phyloP scores from a whole-genome alignment of 2,797 vertebrate species.

The Darevskia nairensis region DNA sequence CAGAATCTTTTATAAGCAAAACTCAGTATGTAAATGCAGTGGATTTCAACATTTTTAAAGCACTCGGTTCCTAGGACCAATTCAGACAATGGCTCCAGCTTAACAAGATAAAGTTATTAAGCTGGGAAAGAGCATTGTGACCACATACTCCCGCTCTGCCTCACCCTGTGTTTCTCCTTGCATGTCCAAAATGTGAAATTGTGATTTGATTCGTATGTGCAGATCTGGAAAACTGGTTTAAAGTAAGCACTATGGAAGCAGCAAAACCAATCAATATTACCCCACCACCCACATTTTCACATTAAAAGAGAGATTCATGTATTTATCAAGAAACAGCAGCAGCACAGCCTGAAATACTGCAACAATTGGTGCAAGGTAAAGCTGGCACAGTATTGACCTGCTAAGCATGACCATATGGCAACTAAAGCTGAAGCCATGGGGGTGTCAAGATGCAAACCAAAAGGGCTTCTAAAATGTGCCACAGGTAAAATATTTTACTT shows the following conservation, averaged over 20 bases:
- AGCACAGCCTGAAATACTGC: background rate
- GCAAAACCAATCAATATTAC: too few species aligned
- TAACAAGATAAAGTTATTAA: background rate
- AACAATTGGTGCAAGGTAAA: constrained; percentile 4
- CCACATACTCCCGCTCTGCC: background rate
- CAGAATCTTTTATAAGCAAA: constrained; percentile 18
- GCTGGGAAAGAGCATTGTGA: background rate
- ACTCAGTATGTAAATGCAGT: constrained; percentile 31
- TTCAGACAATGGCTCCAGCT: background rate
- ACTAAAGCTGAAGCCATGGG: constrained; percentile 24
- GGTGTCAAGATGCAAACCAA: constrained; percentile 34
- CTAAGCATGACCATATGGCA: constrained; percentile 15
- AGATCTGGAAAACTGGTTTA: background rate
- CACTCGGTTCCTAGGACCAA: background rate
- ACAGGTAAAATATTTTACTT: background rate
- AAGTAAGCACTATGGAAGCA: background rate
- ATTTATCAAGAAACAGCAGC: background rate
- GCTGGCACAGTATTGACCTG: background rate
- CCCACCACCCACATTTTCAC: background rate
- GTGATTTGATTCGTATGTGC: background rate
- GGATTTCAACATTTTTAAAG: constrained; percentile 15
- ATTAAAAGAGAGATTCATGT: constrained; percentile 16
- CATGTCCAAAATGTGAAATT: background rate
- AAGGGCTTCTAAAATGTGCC: constrained; percentile 4
- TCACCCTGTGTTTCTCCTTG: background rate